Conservation (phyloP, 2,797 vertebrate genomes). For the Takifugu ocellatus region DNA sequence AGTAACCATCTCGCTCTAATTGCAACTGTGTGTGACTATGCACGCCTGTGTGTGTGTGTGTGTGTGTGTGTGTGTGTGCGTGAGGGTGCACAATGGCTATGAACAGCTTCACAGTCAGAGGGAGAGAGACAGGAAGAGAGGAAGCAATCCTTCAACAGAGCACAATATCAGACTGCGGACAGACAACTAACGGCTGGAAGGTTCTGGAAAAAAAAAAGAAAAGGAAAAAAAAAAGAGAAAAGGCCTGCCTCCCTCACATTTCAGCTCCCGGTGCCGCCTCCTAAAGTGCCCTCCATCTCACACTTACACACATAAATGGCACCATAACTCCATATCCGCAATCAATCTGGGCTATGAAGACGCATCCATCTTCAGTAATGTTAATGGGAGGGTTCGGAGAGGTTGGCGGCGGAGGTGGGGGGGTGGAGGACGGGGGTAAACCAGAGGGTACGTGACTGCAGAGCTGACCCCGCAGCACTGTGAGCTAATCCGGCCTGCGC, state of each 20-base stretch:
- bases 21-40: slow-evolving; percentile 53
- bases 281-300: slow-evolving; percentile 68
- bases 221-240: slow-evolving; percentile 32
- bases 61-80: slow-evolving; percentile 19
- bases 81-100: slow-evolving; percentile 38
- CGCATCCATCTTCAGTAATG: slow-evolving; percentile 99
- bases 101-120: slow-evolving; percentile 54
- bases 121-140: slow-evolving; percentile 65
- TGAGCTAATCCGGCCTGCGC: slow-evolving; percentile 48
- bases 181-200: slow-evolving; percentile 73
- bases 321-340: slow-evolving; percentile 98
- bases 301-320: slow-evolving; percentile 70
- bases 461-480: slow-evolving; percentile 60
- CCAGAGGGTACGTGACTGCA: slow-evolving; percentile 65
- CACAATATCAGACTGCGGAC: slow-evolving; percentile 72
- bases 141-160: slow-evolving; percentile 74
- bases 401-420: slow-evolving; percentile 12
- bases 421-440: slow-evolving; percentile 77
- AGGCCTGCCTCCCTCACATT: slow-evolving; percentile 65
- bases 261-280: slow-evolving; percentile 52
- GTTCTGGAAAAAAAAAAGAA: slow-evolving; percentile 59
- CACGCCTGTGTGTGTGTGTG: slow-evolving; percentile 24
- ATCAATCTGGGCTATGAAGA: slow-evolving; percentile 99
- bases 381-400: slow-evolving; percentile 84
- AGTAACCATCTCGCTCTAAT: slow-evolving; percentile 63